A percentile compares a stretch with the other conserved stretches of the same genome.
These are phyloP conservation scores for Muscina levida DNA, from an alignment of 2,888 invertebrate genomes.

Conservation along the genomic window DNA sequence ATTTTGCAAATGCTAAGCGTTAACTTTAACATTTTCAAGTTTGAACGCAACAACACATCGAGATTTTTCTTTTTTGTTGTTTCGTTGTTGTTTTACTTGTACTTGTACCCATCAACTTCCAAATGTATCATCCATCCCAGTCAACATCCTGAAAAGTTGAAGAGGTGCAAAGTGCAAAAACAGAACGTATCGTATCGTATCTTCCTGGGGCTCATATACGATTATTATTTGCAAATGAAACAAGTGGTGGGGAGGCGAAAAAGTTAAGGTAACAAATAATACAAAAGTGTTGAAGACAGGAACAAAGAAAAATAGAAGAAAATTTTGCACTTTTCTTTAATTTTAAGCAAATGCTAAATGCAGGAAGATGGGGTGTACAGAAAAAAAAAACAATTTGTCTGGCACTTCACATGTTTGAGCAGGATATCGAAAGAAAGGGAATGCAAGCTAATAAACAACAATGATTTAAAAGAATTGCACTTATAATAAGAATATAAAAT, in stretches of 20 bases:
- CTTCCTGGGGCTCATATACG: slow-evolving; percentile 60
- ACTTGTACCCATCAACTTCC: no score
- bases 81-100: no score
- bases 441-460: no score
- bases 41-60: background rate
- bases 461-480: no score
- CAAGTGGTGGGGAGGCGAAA: background rate
- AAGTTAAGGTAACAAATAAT: background rate
- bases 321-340: slow-evolving; percentile 37
- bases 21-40: slow-evolving; percentile 48
- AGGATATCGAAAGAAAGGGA: no score
- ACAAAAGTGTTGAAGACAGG: slow-evolving; percentile 47
- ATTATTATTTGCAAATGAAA: slow-evolving; percentile 59
- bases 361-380: slow-evolving; percentile 34
- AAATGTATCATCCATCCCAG: background rate
- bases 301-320: slow-evolving; percentile 30
- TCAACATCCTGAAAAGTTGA: slow-evolving; percentile 9
- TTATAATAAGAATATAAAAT: no score
- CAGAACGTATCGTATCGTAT: no score
- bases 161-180: slow-evolving; percentile 38
- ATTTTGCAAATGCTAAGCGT: slow-evolving; percentile 29
- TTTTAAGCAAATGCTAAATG: slow-evolving; percentile 51
- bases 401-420: background rate
- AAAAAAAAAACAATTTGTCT: slow-evolving; percentile 6
- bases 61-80: no score